Conservation (phyloP, 2,113 vertebrate genomes). For the Odocoileus hemionus region DNA sequence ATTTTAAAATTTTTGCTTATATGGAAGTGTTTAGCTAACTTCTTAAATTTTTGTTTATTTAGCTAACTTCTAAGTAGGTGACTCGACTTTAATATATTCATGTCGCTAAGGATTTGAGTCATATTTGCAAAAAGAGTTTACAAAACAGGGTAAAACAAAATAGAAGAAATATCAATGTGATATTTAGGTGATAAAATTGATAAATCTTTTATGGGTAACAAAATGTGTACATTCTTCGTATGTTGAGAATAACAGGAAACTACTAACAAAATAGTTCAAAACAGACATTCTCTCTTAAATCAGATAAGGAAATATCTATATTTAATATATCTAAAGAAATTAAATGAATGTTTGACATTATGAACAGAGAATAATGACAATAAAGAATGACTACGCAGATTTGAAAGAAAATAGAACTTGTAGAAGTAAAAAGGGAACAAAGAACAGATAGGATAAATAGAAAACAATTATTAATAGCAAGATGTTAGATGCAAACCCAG, state of each 20-base stretch:
- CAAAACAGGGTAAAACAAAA: background rate
- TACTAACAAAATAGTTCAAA: background rate
- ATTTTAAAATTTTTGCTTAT: background rate
- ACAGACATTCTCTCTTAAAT: background rate
- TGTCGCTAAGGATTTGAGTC: background rate
- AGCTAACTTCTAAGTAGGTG: background rate
- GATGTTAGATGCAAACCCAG: background rate
- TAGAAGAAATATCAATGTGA: background rate
- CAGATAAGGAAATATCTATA: background rate
- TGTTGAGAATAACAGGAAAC: background rate
- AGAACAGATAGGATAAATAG: background rate
- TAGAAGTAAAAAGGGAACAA: background rate
- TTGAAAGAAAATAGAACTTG: background rate
- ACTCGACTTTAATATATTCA: background rate
- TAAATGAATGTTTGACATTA: background rate
- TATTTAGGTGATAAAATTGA: background rate
- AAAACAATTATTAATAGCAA: background rate
- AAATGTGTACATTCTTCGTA: background rate
- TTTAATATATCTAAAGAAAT: background rate
- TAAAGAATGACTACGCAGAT: background rate
- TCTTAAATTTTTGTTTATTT: background rate
- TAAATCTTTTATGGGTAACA: background rate
- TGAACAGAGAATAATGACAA: background rate
- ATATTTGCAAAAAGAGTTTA: background rate
- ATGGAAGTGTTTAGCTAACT: background rate